Conservation (phyloP, 2,888 invertebrate species). For the Tachina fera region DNA sequence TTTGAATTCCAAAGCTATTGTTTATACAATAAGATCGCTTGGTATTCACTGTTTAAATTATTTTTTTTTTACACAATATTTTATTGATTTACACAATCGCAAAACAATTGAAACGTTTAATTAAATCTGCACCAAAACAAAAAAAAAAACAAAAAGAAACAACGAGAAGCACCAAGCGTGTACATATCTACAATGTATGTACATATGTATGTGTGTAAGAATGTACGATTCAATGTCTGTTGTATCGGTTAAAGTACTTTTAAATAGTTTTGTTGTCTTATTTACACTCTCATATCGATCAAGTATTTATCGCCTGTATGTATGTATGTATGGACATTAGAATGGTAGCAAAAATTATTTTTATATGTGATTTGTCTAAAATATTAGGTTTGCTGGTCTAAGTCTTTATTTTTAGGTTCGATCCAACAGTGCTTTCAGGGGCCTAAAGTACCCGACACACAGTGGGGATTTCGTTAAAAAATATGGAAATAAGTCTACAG, state of each 20-base stretch:
- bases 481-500: too few species aligned
- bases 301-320: background rate
- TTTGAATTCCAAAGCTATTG: conserved; percentile 44
- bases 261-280: conserved; percentile 28
- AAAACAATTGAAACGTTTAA: conserved; percentile 71
- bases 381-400: too few species aligned
- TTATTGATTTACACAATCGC: conserved; percentile 69
- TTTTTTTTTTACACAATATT: conserved; percentile 26
- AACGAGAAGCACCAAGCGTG: background rate
- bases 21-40: conserved; percentile 38
- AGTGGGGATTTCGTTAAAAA: too few species aligned
- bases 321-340: too few species aligned
- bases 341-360: too few species aligned
- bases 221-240: background rate
- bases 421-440: too few species aligned
- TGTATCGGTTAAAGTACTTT: conserved; percentile 22
- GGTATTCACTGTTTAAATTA: background rate
- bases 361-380: too few species aligned
- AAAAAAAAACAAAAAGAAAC: background rate
- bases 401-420: too few species aligned
- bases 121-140: conserved; percentile 57
- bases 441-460: too few species aligned
- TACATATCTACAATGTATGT: background rate
- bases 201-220: background rate
- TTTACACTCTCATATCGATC: conserved; percentile 18